phyloP scores from a whole-genome alignment of 1,140 invertebrate species.

The Manduca sexta region DNA sequence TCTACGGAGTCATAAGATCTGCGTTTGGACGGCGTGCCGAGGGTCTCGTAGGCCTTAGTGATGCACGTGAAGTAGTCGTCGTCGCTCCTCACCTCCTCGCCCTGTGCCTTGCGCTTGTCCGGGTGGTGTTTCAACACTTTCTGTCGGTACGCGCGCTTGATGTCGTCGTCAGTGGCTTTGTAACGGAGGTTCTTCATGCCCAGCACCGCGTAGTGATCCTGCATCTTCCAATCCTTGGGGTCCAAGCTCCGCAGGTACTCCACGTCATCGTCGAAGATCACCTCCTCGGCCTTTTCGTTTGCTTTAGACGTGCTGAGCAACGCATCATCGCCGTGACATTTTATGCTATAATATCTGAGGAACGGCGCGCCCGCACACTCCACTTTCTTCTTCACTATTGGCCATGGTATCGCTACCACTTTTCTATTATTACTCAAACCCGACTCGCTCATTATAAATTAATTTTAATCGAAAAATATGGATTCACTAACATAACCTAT shows the following conservation, averaged over 20 bases:
- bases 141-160: conserved; percentile 92
- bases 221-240: conserved; percentile 98
- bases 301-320: conserved; percentile 49
- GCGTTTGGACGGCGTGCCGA: conserved; percentile 87
- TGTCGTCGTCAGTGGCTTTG: conserved; percentile 91
- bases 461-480: conserved; percentile 36
- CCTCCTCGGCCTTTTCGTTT: conserved; percentile 75
- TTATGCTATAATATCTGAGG: conserved; percentile 61
- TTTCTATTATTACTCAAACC: conserved; percentile 33
- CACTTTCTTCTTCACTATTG: conserved; percentile 51
- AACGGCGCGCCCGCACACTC: conserved; percentile 62
- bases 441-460: conserved; percentile 51
- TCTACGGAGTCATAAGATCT: conserved; percentile 97
- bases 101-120: conserved; percentile 93
- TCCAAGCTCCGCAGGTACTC: conserved; percentile 90
- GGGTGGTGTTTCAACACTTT: conserved; percentile 98
- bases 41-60: conserved; percentile 88
- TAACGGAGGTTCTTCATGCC: conserved; percentile 86
- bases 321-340: conserved; percentile 62
- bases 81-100: conserved; percentile 87
- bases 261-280: conserved; percentile 86
- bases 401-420: conserved; percentile 44
- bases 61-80: conserved; percentile 99
- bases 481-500: conserved; percentile 61
- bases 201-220: conserved; percentile 96